Evolutionary conservation across 2,888 invertebrate genomes (phyloP).

Genomic region (Parnassius apollo): DNA sequence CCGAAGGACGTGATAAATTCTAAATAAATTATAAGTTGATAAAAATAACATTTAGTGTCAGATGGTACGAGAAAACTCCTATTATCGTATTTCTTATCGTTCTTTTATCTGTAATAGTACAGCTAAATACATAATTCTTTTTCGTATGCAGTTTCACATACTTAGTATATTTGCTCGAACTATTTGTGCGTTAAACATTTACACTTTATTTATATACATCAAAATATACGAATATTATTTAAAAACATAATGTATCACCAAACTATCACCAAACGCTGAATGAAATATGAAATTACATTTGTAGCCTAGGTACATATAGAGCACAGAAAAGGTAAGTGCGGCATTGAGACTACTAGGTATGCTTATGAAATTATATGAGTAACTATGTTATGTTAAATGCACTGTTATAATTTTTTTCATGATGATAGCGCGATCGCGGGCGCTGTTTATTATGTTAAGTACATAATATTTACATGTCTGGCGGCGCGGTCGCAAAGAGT

Average conservation of each 20-base stretch:
- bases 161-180: constrained; percentile 50
- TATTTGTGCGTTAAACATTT: constrained; percentile 82
- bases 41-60: constrained; percentile 43
- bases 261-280: constrained; percentile 70
- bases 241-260: constrained; percentile 65
- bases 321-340: constrained; percentile 29
- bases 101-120: constrained; percentile 59
- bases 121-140: constrained; percentile 74
- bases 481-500: background rate
- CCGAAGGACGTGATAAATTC: constrained; percentile 22
- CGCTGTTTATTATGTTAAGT: background rate
- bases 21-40: constrained; percentile 29
- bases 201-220: constrained; percentile 80
- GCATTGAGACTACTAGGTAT: background rate
- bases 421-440: background rate
- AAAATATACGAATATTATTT: constrained; percentile 77
- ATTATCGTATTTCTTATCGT: constrained; percentile 58
- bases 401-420: background rate
- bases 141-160: constrained; percentile 40
- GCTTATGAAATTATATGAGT: too few relatives aligned
- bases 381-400: background rate
- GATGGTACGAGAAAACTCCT: constrained; percentile 56
- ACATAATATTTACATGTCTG: too few relatives aligned
- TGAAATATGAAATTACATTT: constrained; percentile 57
- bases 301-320: constrained; percentile 36